These are phyloP conservation scores for Holocentrus rufus DNA, from an alignment of 2,797 vertebrate species.

Conservation along the genomic window DNA sequence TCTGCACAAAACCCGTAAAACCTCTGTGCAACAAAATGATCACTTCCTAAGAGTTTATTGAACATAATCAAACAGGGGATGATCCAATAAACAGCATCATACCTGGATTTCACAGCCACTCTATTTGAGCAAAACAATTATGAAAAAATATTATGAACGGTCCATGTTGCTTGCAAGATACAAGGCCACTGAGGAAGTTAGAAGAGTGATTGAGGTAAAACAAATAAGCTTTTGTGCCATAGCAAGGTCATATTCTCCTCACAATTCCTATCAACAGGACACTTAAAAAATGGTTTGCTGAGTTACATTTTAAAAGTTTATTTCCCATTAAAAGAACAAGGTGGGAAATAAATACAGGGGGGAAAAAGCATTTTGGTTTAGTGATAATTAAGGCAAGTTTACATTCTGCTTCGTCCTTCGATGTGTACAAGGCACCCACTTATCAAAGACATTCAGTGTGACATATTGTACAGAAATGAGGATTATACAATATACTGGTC, in stretches of 20 bases:
- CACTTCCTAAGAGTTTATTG: conserved; percentile 69
- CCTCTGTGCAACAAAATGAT: background rate
- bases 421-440: conserved; percentile 69
- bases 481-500: conserved; percentile 54
- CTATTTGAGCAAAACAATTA: conserved; percentile 17
- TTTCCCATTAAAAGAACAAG: conserved; percentile 5
- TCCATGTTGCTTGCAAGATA: conserved; percentile 41
- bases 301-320: background rate
- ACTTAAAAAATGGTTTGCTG: conserved; percentile 1
- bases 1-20: background rate
- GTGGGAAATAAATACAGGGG: conserved; percentile 32
- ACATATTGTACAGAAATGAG: conserved; percentile 35
- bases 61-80: conserved; percentile 59
- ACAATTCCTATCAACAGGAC: conserved; percentile 19
- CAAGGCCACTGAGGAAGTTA: conserved; percentile 63
- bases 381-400: conserved; percentile 76
- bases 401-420: conserved; percentile 69
- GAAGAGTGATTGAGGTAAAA: conserved; percentile 26
- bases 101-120: conserved; percentile 42
- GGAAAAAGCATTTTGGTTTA: conserved; percentile 57
- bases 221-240: conserved; percentile 36
- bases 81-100: conserved; percentile 37
- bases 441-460: conserved; percentile 47
- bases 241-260: conserved; percentile 62
- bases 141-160: conserved; percentile 12